A percentile compares a stretch with the other conserved stretches of the same genome.
phyloP scores from a whole-genome alignment of 1,140 invertebrate genomes.

The Cydia splendana region DNA sequence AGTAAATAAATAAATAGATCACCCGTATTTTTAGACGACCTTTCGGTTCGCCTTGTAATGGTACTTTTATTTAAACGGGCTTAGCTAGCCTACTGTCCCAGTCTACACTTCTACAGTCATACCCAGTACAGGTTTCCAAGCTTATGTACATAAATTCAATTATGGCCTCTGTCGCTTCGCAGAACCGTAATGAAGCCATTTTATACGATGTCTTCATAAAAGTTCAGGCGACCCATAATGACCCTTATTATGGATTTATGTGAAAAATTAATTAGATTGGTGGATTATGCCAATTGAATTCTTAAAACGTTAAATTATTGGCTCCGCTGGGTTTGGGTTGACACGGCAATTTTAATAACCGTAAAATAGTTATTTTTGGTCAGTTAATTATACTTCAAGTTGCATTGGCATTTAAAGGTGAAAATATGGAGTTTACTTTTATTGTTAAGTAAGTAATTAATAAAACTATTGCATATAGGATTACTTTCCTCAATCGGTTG shows the following conservation, averaged over 20 bases:
- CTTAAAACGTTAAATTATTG: slow-evolving; percentile 12
- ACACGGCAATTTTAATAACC: not conserved
- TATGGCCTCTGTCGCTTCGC: slow-evolving; percentile 46
- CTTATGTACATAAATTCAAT: slow-evolving; percentile 45
- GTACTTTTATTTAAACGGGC: not conserved
- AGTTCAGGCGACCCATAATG: slow-evolving; percentile 14
- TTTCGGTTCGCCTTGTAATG: too few species aligned
- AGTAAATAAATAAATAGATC: too few species aligned
- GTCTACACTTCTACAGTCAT: not conserved
- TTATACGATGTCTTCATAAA: slow-evolving; percentile 64
- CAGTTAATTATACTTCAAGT: not conserved
- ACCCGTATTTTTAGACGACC: too few species aligned
- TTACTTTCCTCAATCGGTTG: too few species aligned
- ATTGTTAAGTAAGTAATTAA: too few species aligned
- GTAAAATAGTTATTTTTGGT: slow-evolving; percentile 5
- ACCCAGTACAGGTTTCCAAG: not conserved
- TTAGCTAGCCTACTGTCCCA: not conserved
- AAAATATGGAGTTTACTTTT: too few species aligned
- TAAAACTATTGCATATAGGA: too few species aligned
- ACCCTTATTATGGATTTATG: slow-evolving; percentile 13
- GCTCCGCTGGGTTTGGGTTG: not conserved
- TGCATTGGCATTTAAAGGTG: not conserved
- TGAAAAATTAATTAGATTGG: slow-evolving; percentile 7
- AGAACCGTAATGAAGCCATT: slow-evolving; percentile 58
- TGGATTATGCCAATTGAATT: slow-evolving; percentile 9